phyloP scores from a whole-genome alignment of 1,140 invertebrate species.

The Acromyrmex heyeri region DNA sequence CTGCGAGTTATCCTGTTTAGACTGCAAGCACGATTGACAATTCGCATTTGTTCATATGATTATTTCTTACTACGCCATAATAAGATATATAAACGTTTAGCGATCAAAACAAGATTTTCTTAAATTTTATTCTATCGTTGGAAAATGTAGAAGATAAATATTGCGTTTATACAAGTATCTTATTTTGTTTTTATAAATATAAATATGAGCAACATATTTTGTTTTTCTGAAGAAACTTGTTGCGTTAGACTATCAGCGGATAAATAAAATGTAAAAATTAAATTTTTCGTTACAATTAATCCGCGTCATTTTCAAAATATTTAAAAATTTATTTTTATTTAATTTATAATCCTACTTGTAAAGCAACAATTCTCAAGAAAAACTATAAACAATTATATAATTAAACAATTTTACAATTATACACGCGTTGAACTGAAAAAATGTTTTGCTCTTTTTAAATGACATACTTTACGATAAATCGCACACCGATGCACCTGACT shows the following conservation, averaged over 20 bases:
- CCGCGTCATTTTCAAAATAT: background rate
- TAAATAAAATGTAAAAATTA: background rate
- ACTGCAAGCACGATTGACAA: conserved; percentile 33
- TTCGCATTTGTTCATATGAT: conserved; percentile 23
- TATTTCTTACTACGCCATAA: background rate
- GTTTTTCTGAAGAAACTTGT: background rate
- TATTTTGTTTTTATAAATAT: background rate
- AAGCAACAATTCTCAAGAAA: no score
- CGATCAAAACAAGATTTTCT: background rate
- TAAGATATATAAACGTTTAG: conserved; percentile 2
- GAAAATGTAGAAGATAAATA: background rate
- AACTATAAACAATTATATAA: background rate
- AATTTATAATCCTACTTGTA: background rate
- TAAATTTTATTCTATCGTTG: background rate
- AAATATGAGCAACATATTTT: background rate
- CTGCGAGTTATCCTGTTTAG: conserved; percentile 33
- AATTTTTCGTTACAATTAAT: background rate
- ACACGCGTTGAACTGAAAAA: background rate
- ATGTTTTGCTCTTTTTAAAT: background rate
- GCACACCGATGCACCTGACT: conserved; percentile 23
- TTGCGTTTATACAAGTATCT: background rate
- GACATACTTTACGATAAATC: background rate
- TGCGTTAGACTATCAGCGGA: background rate
- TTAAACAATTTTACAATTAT: background rate
- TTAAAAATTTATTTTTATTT: background rate